Evolutionary conservation across 2,888 invertebrate genomes (phyloP), one percentile per base, ranked within the genome.

Genomic region (Peribatodes rhomboidaria): DNA sequence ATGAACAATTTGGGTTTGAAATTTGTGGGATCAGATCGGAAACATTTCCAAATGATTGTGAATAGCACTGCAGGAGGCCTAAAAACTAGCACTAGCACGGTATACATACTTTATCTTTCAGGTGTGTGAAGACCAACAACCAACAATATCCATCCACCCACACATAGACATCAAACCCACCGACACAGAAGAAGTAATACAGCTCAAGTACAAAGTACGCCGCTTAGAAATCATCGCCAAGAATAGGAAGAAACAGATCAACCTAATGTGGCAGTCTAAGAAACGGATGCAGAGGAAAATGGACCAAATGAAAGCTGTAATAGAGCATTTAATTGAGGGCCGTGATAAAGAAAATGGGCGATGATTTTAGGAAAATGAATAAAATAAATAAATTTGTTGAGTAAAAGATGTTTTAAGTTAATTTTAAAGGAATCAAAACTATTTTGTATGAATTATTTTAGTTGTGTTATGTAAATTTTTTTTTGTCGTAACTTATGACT

Each of bases 171-270:
- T 88, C 1, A 76, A 77, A 13, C 75, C 85, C 0, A 76, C 76
- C 0, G 90, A 92, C 56, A 70, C 88, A 0, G 78, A 84, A 49
- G 89, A 90, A 74, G 84, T 89, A 0, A 78, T 87, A 2, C 67
- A 85, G 65, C 69, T 91, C 0, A 91, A 89, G 70, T 72, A 85
- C 68, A 88, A 85, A 78, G 78, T 91, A 0, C 78, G 77, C 0
- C 79, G 88, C 58, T 69, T 91, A 8, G 87, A 89, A 73, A 73
- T 85, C 1, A 79, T 90, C 4, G 86, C 91, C 0, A 84, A 81
- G 4, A 85, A 83, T 16, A 78, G 89, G 41, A 89, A 86, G 65
- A 79, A 76, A 35, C 81, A 81, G 52, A 70, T 90, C 9, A 83
- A 85, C 31, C 72, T 83, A 0, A 81, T 90, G 83, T 86, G 87